A percentile compares a stretch with the other conserved stretches of the same genome.
These are phyloP conservation scores for Clusia tigrina DNA, from an alignment of 2,888 invertebrate genomes.

Conservation along the genomic window DNA sequence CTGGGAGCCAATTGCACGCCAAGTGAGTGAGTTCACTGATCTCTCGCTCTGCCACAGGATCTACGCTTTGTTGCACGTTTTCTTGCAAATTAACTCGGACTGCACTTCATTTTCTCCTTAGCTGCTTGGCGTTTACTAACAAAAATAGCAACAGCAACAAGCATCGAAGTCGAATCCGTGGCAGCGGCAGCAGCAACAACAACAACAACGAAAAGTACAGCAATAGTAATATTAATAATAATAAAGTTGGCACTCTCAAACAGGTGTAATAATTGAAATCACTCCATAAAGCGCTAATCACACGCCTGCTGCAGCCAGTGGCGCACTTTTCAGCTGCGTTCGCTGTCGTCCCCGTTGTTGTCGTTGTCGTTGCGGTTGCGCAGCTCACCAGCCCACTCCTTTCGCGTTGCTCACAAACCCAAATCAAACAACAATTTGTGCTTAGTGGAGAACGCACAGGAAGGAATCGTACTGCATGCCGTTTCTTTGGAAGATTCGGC, in stretches of 20 bases:
- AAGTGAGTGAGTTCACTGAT: constrained; percentile 32
- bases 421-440: not conserved
- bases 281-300: constrained; percentile 54
- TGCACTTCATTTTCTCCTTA: constrained; percentile 24
- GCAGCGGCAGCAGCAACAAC: not conserved
- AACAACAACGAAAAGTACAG: too few relatives aligned
- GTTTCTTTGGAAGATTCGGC: constrained; percentile 40
- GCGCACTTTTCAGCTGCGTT: too few relatives aligned
- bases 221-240: constrained; percentile 10
- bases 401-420: not conserved
- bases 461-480: constrained; percentile 14
- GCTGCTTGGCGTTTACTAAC: too few relatives aligned
- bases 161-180: not conserved
- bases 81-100: constrained; percentile 28
- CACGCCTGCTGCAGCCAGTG: constrained; percentile 23
- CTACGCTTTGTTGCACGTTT: constrained; percentile 49
- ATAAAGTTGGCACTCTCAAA: constrained; percentile 40
- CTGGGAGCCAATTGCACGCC: too few relatives aligned
- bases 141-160: not conserved
- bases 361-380: constrained; percentile 39
- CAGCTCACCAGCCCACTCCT: constrained; percentile 10
- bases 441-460: not conserved
- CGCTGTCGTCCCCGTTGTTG: constrained; percentile 22
- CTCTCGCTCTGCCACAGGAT: constrained; percentile 44
- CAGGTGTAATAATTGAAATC: constrained; percentile 64